A percentile compares a stretch with the other conserved stretches of the same genome.
Conservation (phyloP, 2,797 vertebrate species). For the Manis javanica region DNA sequence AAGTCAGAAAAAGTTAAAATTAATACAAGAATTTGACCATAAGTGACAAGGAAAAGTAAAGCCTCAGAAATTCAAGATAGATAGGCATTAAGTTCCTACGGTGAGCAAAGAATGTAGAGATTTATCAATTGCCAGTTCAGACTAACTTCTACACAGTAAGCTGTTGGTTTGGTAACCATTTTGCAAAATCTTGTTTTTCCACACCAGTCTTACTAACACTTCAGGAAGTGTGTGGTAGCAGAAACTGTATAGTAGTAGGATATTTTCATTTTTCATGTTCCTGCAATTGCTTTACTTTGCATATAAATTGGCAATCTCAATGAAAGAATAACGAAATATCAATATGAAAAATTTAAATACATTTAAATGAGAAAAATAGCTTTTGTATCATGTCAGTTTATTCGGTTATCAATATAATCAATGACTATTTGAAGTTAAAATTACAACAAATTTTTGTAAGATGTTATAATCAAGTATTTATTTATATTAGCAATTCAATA, state of each 20-base stretch:
- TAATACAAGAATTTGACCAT: not conserved
- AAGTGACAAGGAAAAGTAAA: not conserved
- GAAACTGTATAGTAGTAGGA: not conserved
- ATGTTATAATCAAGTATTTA: slow-evolving; percentile 17
- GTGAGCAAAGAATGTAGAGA: not conserved
- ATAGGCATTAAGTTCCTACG: not conserved
- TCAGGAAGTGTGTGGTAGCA: not conserved
- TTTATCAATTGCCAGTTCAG: not conserved
- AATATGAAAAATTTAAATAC: not conserved
- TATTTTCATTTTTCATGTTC: not conserved
- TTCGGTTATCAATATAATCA: slow-evolving; percentile 18
- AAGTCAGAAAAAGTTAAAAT: not conserved
- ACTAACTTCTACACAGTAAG: not conserved
- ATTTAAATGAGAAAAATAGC: slow-evolving; percentile 20
- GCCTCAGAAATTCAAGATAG: not conserved
- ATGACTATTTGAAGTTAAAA: slow-evolving; percentile 25
- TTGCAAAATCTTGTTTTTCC: not conserved
- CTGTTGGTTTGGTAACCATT: not conserved
- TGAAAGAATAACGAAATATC: not conserved
- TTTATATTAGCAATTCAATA: not conserved
- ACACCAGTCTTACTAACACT: not conserved
- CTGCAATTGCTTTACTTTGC: not conserved
- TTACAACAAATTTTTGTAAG: not conserved
- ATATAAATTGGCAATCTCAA: not conserved
- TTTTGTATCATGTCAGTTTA: slow-evolving; percentile 15